phyloP scores from a whole-genome alignment of 2,888 invertebrate species.

The Gerris lacustris region DNA sequence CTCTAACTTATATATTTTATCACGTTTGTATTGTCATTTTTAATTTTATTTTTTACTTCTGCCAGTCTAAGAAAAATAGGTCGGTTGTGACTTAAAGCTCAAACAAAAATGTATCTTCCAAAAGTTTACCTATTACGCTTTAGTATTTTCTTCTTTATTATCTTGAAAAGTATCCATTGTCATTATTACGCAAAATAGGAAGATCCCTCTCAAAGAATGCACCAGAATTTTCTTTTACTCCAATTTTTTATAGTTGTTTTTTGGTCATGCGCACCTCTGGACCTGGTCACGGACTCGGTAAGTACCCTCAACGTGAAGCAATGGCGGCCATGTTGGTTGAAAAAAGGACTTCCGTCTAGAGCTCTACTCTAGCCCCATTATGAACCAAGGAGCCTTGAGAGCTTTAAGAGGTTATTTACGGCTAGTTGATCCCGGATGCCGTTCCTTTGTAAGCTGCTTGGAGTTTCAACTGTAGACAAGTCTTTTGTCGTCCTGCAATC shows the following conservation, averaged over 20 bases:
- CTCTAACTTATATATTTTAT: too few species aligned
- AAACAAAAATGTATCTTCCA: too few species aligned
- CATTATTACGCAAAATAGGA: background rate
- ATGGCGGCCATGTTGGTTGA: background rate
- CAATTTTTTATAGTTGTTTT: background rate
- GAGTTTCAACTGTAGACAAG: background rate
- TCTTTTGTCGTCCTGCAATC: background rate
- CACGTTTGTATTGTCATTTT: too few species aligned
- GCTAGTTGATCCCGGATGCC: background rate
- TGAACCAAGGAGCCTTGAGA: background rate
- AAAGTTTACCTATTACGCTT: too few species aligned
- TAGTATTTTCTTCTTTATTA: too few species aligned
- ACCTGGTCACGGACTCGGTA: background rate
- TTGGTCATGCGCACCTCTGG: background rate
- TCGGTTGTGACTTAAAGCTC: too few species aligned
- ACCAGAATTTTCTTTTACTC: background rate
- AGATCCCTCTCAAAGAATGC: background rate
- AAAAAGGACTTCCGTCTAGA: conserved; percentile 1
- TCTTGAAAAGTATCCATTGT: background rate
- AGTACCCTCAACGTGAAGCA: background rate
- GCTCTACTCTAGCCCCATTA: background rate
- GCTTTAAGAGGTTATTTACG: background rate
- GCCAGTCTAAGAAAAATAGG: too few species aligned
- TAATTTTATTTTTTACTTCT: too few species aligned
- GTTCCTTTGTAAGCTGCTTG: background rate